Conservation (phyloP, 2,797 vertebrate genomes). For the Brachyalestes nurse region DNA sequence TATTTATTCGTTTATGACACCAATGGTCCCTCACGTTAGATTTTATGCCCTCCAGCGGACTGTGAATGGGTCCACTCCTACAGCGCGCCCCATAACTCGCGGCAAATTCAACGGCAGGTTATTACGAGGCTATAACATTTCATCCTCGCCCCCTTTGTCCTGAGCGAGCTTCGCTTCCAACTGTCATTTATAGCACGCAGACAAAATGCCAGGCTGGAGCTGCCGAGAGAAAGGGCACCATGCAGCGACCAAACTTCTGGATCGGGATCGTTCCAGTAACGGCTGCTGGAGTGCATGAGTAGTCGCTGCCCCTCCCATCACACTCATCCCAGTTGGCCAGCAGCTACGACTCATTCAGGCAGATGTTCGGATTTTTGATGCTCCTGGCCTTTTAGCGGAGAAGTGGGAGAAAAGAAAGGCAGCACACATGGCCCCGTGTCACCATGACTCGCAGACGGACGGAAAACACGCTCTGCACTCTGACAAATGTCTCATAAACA, state of each 20-base stretch:
- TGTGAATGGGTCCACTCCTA: neutral
- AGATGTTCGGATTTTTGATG: conserved; percentile 63
- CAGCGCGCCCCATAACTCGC: neutral
- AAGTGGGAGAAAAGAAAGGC: conserved; percentile 28
- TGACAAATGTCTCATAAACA: conserved; percentile 41
- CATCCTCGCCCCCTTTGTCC: conserved; percentile 15
- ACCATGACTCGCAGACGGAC: neutral
- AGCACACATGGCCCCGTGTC: conserved; percentile 22
- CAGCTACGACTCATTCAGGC: conserved; percentile 62
- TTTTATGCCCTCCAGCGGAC: neutral
- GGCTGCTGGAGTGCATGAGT: conserved; percentile 66
- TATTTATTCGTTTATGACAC: neutral
- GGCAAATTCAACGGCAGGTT: conserved; percentile 31
- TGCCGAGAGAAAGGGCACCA: conserved; percentile 2
- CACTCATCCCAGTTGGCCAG: conserved; percentile 47
- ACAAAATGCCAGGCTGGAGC: conserved; percentile 30
- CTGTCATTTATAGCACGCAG: conserved; percentile 33
- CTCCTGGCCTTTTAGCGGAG: conserved; percentile 56
- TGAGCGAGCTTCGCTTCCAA: conserved; percentile 4
- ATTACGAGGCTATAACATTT: conserved; percentile 35
- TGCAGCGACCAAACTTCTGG: conserved; percentile 58
- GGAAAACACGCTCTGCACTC: conserved; percentile 4
- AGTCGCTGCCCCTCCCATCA: conserved; percentile 48
- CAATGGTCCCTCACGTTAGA: neutral
- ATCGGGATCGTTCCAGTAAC: conserved; percentile 40